Evolutionary conservation across 2,888 invertebrate genomes (phyloP).

Genomic region (Amphipoea oculea): DNA sequence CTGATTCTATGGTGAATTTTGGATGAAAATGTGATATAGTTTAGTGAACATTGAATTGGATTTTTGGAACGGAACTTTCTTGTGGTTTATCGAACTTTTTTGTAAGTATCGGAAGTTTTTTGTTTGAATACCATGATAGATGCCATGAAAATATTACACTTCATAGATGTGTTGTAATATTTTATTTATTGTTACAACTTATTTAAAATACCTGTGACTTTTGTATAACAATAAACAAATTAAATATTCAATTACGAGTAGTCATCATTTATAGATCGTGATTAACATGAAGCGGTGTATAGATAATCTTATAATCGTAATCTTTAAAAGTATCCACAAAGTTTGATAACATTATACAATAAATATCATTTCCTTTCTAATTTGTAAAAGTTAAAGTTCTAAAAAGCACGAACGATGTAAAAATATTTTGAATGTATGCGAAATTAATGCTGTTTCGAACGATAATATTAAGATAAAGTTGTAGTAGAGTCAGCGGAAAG

Average conservation of each 20-base stretch:
- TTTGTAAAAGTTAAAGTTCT: not conserved
- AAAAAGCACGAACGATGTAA: not conserved
- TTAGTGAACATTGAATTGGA: conserved; percentile 44
- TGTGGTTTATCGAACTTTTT: conserved; percentile 29
- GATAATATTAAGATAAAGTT: not conserved
- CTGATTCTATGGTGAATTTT: conserved; percentile 21
- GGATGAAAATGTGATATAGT: conserved; percentile 19
- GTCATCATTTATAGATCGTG: not conserved
- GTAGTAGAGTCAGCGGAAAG: not conserved
- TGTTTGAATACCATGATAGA: not conserved
- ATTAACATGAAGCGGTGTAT: not conserved
- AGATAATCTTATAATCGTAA: not conserved
- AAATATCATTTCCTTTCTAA: not conserved
- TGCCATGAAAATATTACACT: not conserved
- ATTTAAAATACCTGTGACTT: not conserved
- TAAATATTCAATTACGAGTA: not conserved
- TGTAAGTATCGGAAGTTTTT: conserved; percentile 43
- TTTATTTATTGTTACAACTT: not conserved
- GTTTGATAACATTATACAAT: not conserved
- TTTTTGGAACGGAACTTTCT: conserved; percentile 29
- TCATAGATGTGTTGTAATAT: not conserved
- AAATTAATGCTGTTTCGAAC: not conserved
- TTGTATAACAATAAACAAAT: not conserved
- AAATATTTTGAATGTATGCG: not conserved
- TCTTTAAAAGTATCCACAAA: not conserved